phyloP scores from a whole-genome alignment of 2,113 vertebrate genomes.

The Halichoeres trimaculatus region DNA sequence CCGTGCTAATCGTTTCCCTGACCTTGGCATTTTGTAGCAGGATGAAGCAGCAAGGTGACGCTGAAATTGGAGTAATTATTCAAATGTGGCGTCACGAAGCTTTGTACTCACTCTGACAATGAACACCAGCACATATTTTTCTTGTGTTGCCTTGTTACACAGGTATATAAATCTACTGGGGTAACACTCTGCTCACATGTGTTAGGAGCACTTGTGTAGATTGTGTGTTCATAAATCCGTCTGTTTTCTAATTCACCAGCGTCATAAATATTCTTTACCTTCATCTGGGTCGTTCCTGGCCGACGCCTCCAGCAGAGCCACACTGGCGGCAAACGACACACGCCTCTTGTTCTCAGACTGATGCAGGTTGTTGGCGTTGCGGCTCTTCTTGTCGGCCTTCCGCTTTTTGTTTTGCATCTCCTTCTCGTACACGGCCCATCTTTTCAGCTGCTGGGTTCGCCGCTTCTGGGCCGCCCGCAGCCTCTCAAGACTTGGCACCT shows the following conservation, averaged over 20 bases:
- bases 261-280: conserved; percentile 81
- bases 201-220: background rate
- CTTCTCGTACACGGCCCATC: conserved; percentile 96
- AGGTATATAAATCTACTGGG: conserved; percentile 10
- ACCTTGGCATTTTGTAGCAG: conserved; percentile 65
- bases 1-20: conserved; percentile 60
- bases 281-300: conserved; percentile 94
- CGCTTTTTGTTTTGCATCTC: conserved; percentile 94
- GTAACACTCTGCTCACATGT: background rate
- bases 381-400: conserved; percentile 91
- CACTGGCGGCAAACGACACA: conserved; percentile 92
- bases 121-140: conserved; percentile 4
- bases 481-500: conserved; percentile 94
- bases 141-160: conserved; percentile 14
- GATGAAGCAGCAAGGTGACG: conserved; percentile 32
- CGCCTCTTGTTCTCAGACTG: conserved; percentile 80
- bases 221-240: background rate
- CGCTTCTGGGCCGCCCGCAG: conserved; percentile 94
- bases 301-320: conserved; percentile 94
- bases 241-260: conserved; percentile 3
- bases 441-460: conserved; percentile 95
- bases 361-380: conserved; percentile 23
- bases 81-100: conserved; percentile 32
- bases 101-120: conserved; percentile 13
- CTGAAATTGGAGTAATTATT: conserved; percentile 66